Percentiles rank a stretch among this genome's conserved stretches.
These are phyloP conservation scores for Dicyrtomina minuta DNA, from an alignment of 2,888 invertebrate species.

Conservation along the genomic window DNA sequence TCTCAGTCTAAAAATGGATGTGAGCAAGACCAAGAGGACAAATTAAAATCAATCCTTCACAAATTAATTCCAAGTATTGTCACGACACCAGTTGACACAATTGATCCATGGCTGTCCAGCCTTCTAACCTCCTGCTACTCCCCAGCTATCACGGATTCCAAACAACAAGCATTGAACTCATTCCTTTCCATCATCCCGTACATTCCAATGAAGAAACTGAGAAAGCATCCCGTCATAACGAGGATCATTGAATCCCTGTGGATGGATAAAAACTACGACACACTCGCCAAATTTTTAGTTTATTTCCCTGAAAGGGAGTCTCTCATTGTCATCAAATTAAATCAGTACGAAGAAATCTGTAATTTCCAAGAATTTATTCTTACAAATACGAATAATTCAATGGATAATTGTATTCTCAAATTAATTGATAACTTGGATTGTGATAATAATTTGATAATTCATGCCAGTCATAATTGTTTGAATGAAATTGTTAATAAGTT, in stretches of 20 bases:
- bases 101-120: slow-evolving; percentile 11
- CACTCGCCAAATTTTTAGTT: no score
- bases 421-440: slow-evolving; percentile 28
- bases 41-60: slow-evolving; percentile 21
- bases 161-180: slow-evolving; percentile 21
- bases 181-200: no score
- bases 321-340: slow-evolving; percentile 25
- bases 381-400: slow-evolving; percentile 1
- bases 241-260: slow-evolving; percentile 23
- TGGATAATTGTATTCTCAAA: slow-evolving; percentile 29
- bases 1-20: no score
- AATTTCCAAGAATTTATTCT: slow-evolving; percentile 31
- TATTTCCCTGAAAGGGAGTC: slow-evolving; percentile 27
- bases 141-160: neutral
- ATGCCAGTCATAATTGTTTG: slow-evolving; percentile 22
- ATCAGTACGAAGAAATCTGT: slow-evolving; percentile 20
- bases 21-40: neutral
- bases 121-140: slow-evolving; percentile 22
- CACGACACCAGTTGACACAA: slow-evolving; percentile 3
- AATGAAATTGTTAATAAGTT: slow-evolving; percentile 25
- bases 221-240: slow-evolving; percentile 9
- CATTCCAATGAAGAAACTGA: slow-evolving; percentile 23
- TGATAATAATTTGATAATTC: slow-evolving; percentile 14
- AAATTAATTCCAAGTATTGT: slow-evolving; percentile 21
- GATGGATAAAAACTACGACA: slow-evolving; percentile 16